Conservation (phyloP, 2,797 vertebrate species). For the Lepus townsendii region DNA sequence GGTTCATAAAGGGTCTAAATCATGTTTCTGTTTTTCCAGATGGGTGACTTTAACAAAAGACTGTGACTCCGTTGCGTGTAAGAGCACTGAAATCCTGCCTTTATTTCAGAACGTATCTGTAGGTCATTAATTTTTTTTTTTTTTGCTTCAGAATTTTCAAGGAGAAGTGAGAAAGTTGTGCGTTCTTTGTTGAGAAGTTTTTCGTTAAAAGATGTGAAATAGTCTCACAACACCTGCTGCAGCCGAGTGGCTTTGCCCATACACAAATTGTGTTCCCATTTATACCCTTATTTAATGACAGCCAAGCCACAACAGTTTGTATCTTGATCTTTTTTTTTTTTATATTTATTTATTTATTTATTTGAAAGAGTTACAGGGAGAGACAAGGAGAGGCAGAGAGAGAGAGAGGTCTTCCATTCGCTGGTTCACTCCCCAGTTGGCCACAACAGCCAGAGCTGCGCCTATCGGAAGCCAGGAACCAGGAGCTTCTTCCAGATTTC, state of each 20-base stretch:
- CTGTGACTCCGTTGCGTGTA: accelerated
- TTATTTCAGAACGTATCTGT: not conserved
- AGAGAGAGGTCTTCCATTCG: too few relatives aligned
- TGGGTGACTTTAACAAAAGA: constrained; percentile 40
- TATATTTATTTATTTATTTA: too few relatives aligned
- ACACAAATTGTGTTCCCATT: not conserved
- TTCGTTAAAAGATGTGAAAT: not conserved
- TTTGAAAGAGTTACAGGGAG: too few relatives aligned
- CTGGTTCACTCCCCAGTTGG: too few relatives aligned
- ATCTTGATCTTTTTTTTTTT: too few relatives aligned
- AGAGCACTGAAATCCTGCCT: constrained; percentile 28
- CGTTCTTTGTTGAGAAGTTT: constrained; percentile 35
- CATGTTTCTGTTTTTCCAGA: constrained; percentile 60
- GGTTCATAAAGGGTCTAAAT: constrained; percentile 60
- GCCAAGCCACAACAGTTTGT: too few relatives aligned
- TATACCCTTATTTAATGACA: not conserved
- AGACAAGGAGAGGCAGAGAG: too few relatives aligned
- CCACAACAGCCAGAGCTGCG: too few relatives aligned
- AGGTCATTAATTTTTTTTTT: not conserved
- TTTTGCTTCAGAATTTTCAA: constrained; percentile 10
- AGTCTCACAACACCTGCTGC: too few relatives aligned
- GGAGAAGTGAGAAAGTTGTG: not conserved
- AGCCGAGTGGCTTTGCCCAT: not conserved
- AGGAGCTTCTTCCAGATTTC: too few relatives aligned
- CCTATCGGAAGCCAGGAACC: too few relatives aligned